These are phyloP conservation scores for Oncorhynchus kisutch DNA, from an alignment of 2,113 vertebrate genomes.

Conservation along the genomic window DNA sequence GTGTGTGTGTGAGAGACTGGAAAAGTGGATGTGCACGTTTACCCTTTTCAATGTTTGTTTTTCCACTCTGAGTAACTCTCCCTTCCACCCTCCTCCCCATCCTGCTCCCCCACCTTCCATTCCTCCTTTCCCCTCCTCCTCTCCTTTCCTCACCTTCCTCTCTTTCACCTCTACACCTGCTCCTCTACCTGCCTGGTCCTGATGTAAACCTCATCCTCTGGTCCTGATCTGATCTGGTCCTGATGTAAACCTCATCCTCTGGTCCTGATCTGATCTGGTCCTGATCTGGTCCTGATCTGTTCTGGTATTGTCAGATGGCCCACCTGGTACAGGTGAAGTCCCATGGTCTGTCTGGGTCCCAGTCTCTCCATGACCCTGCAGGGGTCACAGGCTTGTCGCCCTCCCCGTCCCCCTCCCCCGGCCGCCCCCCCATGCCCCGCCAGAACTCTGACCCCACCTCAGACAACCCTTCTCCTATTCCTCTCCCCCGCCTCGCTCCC, in stretches of 20 bases:
- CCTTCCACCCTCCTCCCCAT: background rate
- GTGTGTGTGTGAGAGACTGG: conserved; percentile 18
- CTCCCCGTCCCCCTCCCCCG: conserved; percentile 80
- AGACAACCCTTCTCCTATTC: conserved; percentile 91
- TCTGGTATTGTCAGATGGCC: conserved; percentile 72
- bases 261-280: background rate
- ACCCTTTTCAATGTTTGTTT: background rate
- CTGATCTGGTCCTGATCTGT: background rate
- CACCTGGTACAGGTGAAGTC: conserved; percentile 96
- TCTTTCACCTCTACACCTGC: background rate
- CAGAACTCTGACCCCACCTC: conserved; percentile 99
- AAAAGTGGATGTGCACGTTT: background rate
- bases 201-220: background rate
- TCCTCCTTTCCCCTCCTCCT: background rate
- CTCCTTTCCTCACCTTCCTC: background rate
- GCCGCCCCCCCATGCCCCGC: conserved; percentile 94
- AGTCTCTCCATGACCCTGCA: conserved; percentile 95
- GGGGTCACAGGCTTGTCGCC: conserved; percentile 82
- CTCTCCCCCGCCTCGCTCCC: conserved; percentile 84
- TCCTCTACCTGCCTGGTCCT: background rate
- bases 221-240: background rate
- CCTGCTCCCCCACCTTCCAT: background rate
- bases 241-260: background rate
- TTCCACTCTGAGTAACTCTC: background rate
- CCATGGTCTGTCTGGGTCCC: conserved; percentile 94